Conservation (phyloP, 2,888 invertebrate species). For the Ommatoiulus sabulosus region DNA sequence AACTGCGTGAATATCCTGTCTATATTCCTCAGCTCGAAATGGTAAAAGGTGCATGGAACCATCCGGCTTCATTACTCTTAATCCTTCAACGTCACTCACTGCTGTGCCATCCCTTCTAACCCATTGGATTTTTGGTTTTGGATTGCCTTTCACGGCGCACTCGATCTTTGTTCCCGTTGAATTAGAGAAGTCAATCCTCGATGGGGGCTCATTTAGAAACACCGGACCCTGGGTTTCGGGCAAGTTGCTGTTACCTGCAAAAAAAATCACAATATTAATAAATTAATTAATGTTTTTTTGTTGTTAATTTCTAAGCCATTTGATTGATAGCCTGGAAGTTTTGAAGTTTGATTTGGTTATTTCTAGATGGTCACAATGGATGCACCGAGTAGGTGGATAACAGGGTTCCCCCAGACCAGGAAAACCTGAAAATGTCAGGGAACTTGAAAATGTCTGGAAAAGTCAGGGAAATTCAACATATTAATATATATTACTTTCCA, state of each 20-base stretch:
- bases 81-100: conserved; percentile 62
- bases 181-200: conserved; percentile 65
- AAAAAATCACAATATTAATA: neutral
- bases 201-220: conserved; percentile 56
- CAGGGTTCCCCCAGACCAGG: too few species aligned
- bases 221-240: conserved; percentile 56
- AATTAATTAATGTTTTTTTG: neutral
- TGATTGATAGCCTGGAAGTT: too few species aligned
- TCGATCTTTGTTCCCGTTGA: conserved; percentile 64
- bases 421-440: too few species aligned
- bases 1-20: conserved; percentile 63
- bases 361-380: too few species aligned
- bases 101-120: conserved; percentile 63
- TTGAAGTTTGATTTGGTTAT: too few species aligned
- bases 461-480: too few species aligned
- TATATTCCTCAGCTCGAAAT: conserved; percentile 60
- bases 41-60: conserved; percentile 62
- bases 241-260: conserved; percentile 53
- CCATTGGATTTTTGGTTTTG: conserved; percentile 64
- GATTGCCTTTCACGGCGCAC: conserved; percentile 64
- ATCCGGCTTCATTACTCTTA: conserved; percentile 63
- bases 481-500: too few species aligned
- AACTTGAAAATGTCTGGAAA: too few species aligned
- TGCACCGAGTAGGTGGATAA: too few species aligned
- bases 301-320: too few species aligned